These are phyloP conservation scores for Cheilosia pagana DNA, from an alignment of 2,888 invertebrate species.

Conservation along the genomic window DNA sequence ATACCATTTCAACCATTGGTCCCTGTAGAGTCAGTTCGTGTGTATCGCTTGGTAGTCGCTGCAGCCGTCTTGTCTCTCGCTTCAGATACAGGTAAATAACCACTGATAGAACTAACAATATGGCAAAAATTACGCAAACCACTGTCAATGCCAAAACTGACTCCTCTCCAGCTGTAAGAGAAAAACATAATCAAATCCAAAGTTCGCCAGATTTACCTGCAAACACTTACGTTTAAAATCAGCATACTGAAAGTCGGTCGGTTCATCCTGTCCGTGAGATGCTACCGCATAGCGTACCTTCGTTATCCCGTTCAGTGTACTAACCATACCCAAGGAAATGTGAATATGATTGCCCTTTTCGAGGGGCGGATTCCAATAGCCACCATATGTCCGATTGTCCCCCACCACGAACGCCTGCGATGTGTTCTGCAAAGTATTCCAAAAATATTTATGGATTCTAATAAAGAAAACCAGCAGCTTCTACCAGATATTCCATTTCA, in stretches of 20 bases:
- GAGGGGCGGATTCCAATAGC: slow-evolving; percentile 91
- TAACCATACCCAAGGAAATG: slow-evolving; percentile 88
- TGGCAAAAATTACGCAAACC: slow-evolving; percentile 89
- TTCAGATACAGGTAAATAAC: slow-evolving; percentile 84
- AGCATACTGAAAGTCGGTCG: slow-evolving; percentile 75
- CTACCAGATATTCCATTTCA: slow-evolving; percentile 87
- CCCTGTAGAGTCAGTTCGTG: slow-evolving; percentile 91
- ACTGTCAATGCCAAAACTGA: slow-evolving; percentile 84
- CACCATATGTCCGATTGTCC: slow-evolving; percentile 89
- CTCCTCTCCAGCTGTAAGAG: slow-evolving; percentile 76
- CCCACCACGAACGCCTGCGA: slow-evolving; percentile 90
- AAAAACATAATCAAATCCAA: background rate
- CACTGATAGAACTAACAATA: slow-evolving; percentile 86
- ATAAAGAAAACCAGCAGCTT: background rate
- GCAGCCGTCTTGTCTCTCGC: slow-evolving; percentile 79
- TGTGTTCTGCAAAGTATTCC: slow-evolving; percentile 83
- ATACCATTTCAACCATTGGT: slow-evolving; percentile 89
- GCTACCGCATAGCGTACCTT: slow-evolving; percentile 87
- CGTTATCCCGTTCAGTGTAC: slow-evolving; percentile 86
- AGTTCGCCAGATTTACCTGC: background rate
- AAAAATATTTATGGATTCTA: background rate
- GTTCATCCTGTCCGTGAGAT: slow-evolving; percentile 83
- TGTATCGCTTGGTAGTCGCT: slow-evolving; percentile 84
- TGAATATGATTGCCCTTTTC: slow-evolving; percentile 86
- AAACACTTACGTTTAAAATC: slow-evolving; percentile 83